phyloP scores from a whole-genome alignment of 2,797 vertebrate species.

The Coreius guichenoti region DNA sequence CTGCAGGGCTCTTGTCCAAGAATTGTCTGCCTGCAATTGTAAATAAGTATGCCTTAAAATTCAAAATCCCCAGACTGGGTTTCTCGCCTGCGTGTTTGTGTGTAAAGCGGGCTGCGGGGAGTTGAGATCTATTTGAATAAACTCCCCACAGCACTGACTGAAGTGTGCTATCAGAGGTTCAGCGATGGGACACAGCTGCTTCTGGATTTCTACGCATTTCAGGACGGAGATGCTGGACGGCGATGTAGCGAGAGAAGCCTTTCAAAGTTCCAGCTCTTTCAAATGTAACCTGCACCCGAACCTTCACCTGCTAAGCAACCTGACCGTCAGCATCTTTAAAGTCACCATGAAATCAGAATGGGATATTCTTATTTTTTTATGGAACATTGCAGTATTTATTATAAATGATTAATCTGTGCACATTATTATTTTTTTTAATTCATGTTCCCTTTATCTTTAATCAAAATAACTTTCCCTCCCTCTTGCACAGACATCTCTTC shows the following conservation, averaged over 20 bases:
- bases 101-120: constrained; percentile 61
- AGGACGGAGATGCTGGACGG: not conserved
- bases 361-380: no score
- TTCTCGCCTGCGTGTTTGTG: constrained; percentile 24
- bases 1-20: constrained; percentile 23
- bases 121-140: constrained; percentile 76
- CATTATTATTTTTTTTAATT: no score
- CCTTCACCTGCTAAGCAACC: not conserved
- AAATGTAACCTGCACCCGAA: not conserved
- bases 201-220: not conserved
- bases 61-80: constrained; percentile 22
- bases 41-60: constrained; percentile 40
- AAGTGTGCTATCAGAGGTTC: constrained; percentile 77
- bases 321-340: constrained; percentile 1
- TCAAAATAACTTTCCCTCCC: no score
- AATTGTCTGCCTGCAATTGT: constrained; percentile 29
- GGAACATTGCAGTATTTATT: no score
- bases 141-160: constrained; percentile 71
- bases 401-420: no score
- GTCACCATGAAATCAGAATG: no score
- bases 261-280: not conserved
- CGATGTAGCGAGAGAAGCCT: not conserved
- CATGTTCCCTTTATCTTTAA: no score
- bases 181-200: constrained; percentile 68
- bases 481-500: no score